These are phyloP conservation scores for Xenopus borealis DNA, from an alignment of 2,113 vertebrate genomes.

Conservation along the genomic window DNA sequence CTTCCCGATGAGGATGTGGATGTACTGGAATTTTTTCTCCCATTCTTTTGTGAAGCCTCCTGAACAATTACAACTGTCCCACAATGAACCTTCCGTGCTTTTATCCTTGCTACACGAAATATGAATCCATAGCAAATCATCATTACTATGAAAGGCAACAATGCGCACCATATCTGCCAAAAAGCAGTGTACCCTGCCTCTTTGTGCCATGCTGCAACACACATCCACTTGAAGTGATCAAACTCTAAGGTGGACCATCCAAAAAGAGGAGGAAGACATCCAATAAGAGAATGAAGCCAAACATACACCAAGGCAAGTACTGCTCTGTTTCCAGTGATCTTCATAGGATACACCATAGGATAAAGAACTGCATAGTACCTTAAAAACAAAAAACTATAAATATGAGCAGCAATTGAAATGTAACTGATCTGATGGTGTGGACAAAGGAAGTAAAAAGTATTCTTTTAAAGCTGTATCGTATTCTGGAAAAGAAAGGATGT, in stretches of 20 bases:
- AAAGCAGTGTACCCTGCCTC: constrained; percentile 85
- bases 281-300: constrained; percentile 91
- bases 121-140: constrained; percentile 91
- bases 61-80: constrained; percentile 77
- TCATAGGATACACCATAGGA: constrained; percentile 97
- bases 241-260: constrained; percentile 95
- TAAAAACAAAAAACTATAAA: background rate
- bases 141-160: constrained; percentile 85
- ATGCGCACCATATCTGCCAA: constrained; percentile 90
- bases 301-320: constrained; percentile 85
- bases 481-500: no score
- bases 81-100: constrained; percentile 94
- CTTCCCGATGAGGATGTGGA: constrained; percentile 90
- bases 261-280: constrained; percentile 91
- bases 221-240: constrained; percentile 94
- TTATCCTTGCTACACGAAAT: constrained; percentile 91
- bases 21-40: constrained; percentile 91
- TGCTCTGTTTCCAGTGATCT: constrained; percentile 93
- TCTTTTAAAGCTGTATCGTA: no score
- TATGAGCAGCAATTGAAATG: background rate
- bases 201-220: constrained; percentile 90
- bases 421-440: no score
- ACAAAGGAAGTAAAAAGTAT: no score
- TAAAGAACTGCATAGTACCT: constrained; percentile 98
- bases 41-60: constrained; percentile 72